phyloP scores from a whole-genome alignment of 2,888 invertebrate genomes.

The Diarsia mendica region DNA sequence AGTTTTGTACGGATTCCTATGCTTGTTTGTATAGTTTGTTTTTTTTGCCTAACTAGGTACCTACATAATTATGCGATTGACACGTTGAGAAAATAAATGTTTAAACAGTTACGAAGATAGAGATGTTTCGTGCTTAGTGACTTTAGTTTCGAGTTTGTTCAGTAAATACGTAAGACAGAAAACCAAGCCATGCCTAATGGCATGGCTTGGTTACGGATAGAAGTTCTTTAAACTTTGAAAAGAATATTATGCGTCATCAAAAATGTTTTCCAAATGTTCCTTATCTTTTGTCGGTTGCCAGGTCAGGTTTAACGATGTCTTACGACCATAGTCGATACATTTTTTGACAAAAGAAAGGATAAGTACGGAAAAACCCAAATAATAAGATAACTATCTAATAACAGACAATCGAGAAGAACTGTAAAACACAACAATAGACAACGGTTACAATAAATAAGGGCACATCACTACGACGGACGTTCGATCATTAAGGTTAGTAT shows the following conservation, averaged over 20 bases:
- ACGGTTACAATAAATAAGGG: conserved; percentile 64
- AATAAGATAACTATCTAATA: conserved; percentile 40
- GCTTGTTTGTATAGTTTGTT: not conserved
- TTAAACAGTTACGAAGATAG: not conserved
- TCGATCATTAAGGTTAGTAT: conserved; percentile 60
- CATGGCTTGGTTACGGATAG: too few relatives aligned
- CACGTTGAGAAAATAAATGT: not conserved
- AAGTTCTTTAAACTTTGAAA: not conserved
- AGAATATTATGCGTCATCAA: not conserved
- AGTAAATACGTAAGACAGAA: not conserved
- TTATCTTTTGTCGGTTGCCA: too few relatives aligned
- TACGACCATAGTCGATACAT: not conserved
- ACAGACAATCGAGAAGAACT: conserved; percentile 37
- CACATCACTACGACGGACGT: conserved; percentile 39
- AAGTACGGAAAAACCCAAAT: conserved; percentile 21
- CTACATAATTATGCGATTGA: not conserved
- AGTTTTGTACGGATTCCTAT: not conserved
- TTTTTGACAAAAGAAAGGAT: conserved; percentile 18
- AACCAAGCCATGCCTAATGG: too few relatives aligned
- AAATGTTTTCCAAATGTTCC: too few relatives aligned
- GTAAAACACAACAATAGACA: conserved; percentile 47
- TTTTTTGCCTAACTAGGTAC: not conserved
- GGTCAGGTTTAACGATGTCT: not conserved
- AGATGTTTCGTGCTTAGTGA: not conserved
- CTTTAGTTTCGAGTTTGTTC: not conserved